Evolutionary conservation across 2,797 vertebrate genomes (phyloP), one percentile per base, ranked within the genome.

Genomic region (Gymnocypris eckloni): DNA sequence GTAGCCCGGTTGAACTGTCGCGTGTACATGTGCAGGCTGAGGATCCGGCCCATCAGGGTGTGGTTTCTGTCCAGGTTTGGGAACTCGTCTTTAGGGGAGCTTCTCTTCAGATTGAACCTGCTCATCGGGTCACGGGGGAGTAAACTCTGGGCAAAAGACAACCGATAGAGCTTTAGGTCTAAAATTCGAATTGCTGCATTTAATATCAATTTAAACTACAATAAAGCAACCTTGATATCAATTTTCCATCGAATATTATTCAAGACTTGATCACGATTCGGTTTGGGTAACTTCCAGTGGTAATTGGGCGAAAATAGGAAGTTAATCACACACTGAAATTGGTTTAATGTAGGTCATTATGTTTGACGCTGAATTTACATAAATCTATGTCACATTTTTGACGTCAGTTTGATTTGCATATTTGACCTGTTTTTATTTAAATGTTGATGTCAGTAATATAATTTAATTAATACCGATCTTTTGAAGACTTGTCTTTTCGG

Each of bases 1-100:
- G 95, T 95, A 81, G 93, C 93, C 69, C 93, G 92, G 86, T 92
- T 28, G 75, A 94, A 95, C 91, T 95, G 95, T 4, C 94, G 90
- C 15, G 90, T 79, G 90, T 96, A 96, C 92, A 94, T 93, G 86
- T 91, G 90, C 4, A 82, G 90, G 0, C 92, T 93, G 45, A 96
- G 93, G 81, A 96, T 87, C 9, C 50, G 89, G 11, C 90, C 94
- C 95, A 95, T 96, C 85, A 82, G 85, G 54, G 94, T 96, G 11
- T 48, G 76, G 88, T 95, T 95, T 69, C 91, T 76, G 20, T 75
- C 28, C 71, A 96, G 92, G 90, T 91, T 88, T 6, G 95, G 95
- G 79, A 94, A 96, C 93, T 96, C 95, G 1, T 95, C 93, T n/a
- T 93, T 91, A 1, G 94, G 92, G 13, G 93, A 91, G 16, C 91